phyloP scores from a whole-genome alignment of 37 sponge, comb jelly and placozoan species.

The Cliona cf. orientalis region DNA sequence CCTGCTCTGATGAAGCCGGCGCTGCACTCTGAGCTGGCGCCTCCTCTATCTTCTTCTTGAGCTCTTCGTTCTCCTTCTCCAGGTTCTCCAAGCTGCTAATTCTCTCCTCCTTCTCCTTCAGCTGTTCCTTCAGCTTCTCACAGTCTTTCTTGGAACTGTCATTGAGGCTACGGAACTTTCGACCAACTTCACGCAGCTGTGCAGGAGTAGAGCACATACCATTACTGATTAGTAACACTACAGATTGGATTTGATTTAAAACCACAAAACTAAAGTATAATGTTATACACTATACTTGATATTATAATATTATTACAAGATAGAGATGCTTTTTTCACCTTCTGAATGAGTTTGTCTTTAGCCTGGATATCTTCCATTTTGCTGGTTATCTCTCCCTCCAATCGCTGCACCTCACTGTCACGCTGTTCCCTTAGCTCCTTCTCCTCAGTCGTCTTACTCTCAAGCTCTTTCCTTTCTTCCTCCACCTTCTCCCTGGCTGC shows the following conservation, averaged over 20 bases:
- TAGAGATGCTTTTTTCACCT: too few relatives aligned
- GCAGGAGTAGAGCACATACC: background rate
- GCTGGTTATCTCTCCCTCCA: slow-evolving; percentile 3
- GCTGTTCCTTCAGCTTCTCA: slow-evolving; percentile 39
- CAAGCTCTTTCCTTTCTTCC: background rate
- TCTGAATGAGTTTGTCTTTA: slow-evolving; percentile 33
- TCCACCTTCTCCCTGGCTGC: slow-evolving; percentile 9
- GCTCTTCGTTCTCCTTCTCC: slow-evolving; percentile 17
- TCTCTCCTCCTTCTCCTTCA: slow-evolving; percentile 34
- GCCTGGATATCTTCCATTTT: slow-evolving; percentile 27
- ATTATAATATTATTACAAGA: too few relatives aligned
- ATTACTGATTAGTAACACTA: too few relatives aligned
- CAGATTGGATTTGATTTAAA: too few relatives aligned
- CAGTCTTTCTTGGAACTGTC: slow-evolving; percentile 43
- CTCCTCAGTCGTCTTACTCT: background rate
- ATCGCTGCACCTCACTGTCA: background rate
- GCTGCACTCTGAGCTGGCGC: background rate
- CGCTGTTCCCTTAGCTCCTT: background rate
- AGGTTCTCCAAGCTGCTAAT: slow-evolving; percentile 34
- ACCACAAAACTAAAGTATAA: too few relatives aligned
- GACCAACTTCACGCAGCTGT: slow-evolving; percentile 63
- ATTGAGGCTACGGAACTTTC: slow-evolving; percentile 41
- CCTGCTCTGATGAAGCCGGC: slow-evolving; percentile 10
- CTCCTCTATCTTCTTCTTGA: slow-evolving; percentile 49
- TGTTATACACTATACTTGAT: too few relatives aligned